phyloP scores from a whole-genome alignment of 1,140 invertebrate species.

The Drosophila lacteicornis region DNA sequence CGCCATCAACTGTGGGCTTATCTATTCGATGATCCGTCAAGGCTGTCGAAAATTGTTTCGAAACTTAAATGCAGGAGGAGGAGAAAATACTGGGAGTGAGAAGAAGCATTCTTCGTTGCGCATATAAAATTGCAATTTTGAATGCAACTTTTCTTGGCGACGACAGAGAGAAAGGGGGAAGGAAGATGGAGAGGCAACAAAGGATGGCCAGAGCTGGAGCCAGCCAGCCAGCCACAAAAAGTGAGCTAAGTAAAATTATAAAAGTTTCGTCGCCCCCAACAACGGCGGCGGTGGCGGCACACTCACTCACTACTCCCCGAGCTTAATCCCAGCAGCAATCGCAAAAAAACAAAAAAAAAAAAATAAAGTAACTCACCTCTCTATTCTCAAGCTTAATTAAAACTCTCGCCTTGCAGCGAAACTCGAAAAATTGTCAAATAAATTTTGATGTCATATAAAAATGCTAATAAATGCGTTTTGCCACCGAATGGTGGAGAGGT shows the following conservation, averaged over 20 bases:
- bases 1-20: background rate
- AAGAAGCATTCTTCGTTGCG: slow-evolving; percentile 26
- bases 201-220: slow-evolving; percentile 10
- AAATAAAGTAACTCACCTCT: background rate
- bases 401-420: slow-evolving; percentile 48
- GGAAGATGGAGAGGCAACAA: slow-evolving; percentile 8
- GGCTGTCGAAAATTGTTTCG: slow-evolving; percentile 39
- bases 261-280: slow-evolving; percentile 41
- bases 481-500: background rate
- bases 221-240: slow-evolving; percentile 33
- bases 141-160: slow-evolving; percentile 41
- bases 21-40: slow-evolving; percentile 29
- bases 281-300: background rate
- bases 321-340: background rate
- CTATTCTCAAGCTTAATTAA: slow-evolving; percentile 63
- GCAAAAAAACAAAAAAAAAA: background rate
- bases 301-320: background rate
- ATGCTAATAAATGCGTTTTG: slow-evolving; percentile 69
- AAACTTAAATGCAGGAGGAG: slow-evolving; percentile 8
- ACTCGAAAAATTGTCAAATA: slow-evolving; percentile 50
- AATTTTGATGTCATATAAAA: slow-evolving; percentile 51
- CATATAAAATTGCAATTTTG: slow-evolving; percentile 66
- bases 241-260: slow-evolving; percentile 60
- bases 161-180: background rate
- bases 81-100: background rate